These are phyloP conservation scores for Sebastes taczanowskii DNA, from an alignment of 2,797 vertebrate genomes.

Conservation along the genomic window DNA sequence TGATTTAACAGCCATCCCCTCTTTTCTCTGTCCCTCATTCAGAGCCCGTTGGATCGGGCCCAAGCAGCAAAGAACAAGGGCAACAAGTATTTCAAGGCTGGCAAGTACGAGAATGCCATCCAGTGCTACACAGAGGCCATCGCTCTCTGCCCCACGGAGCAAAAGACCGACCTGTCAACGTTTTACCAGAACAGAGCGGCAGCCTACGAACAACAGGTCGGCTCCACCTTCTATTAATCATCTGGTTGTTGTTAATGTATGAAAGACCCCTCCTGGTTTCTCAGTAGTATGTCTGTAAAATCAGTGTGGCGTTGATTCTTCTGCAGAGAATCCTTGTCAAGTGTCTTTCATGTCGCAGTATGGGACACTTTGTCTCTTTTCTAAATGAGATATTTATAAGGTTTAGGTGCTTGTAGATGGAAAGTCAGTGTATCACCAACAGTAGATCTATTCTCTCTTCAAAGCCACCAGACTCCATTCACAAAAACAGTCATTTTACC, in stretches of 20 bases:
- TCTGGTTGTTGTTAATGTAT: neutral
- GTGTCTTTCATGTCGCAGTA: neutral
- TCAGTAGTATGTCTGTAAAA: neutral
- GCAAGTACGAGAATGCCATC: conserved; percentile 97
- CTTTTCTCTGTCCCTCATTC: conserved; percentile 1
- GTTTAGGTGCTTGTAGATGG: no score
- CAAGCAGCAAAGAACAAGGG: conserved; percentile 98
- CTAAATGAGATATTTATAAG: neutral
- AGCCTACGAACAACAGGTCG: conserved; percentile 95
- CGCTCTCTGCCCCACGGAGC: conserved; percentile 91
- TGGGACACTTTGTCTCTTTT: neutral
- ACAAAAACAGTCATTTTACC: no score
- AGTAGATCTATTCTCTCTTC: no score
- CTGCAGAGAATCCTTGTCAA: neutral
- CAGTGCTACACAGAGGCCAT: conserved; percentile 98
- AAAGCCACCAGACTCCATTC: no score
- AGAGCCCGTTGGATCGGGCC: conserved; percentile 94
- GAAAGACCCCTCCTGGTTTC: neutral
- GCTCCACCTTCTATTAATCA: neutral
- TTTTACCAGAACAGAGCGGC: conserved; percentile 99
- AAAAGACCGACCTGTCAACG: conserved; percentile 94
- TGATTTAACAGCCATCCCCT: no score
- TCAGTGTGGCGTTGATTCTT: neutral
- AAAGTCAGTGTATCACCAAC: no score
- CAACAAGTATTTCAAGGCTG: conserved; percentile 98